Evolutionary conservation across 2,113 vertebrate species (phyloP).

Genomic region (Porphyrio hochstetteri): DNA sequence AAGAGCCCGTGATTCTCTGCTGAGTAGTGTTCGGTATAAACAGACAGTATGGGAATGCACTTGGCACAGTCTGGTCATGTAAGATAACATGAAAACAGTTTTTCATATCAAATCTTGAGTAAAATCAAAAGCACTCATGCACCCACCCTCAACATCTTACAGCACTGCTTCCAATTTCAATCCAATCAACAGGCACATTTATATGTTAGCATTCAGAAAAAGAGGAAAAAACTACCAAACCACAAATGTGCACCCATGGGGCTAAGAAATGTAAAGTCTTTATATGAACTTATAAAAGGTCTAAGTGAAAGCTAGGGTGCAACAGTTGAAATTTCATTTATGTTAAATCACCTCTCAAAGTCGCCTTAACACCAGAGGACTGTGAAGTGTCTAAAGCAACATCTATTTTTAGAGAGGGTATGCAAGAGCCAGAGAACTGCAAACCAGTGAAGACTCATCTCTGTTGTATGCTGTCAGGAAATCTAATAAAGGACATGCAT

Average conservation of each 20-base stretch:
- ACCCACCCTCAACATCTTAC: not conserved
- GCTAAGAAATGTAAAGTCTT: not conserved
- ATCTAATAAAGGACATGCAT: not conserved
- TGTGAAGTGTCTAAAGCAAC: not conserved
- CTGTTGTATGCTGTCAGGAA: not conserved
- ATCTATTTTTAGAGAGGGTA: conserved; percentile 23
- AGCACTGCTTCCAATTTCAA: not conserved
- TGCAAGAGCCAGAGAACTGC: not conserved
- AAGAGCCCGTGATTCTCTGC: not conserved
- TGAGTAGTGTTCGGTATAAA: not conserved
- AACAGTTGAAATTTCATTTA: not conserved
- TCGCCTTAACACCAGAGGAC: not conserved
- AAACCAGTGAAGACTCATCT: not conserved
- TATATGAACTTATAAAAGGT: not conserved
- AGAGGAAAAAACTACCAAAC: not conserved
- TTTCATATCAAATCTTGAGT: not conserved
- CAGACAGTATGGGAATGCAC: not conserved
- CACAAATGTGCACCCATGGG: not conserved
- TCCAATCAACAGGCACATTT: not conserved
- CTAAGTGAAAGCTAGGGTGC: not conserved
- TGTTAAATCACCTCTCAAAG: not conserved
- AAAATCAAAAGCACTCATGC: not conserved
- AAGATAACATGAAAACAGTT: not conserved
- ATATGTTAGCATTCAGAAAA: not conserved
- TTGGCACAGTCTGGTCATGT: fast-evolving